Conservation (phyloP, 2,113 vertebrate species). For the Mesitornis unicolor region DNA sequence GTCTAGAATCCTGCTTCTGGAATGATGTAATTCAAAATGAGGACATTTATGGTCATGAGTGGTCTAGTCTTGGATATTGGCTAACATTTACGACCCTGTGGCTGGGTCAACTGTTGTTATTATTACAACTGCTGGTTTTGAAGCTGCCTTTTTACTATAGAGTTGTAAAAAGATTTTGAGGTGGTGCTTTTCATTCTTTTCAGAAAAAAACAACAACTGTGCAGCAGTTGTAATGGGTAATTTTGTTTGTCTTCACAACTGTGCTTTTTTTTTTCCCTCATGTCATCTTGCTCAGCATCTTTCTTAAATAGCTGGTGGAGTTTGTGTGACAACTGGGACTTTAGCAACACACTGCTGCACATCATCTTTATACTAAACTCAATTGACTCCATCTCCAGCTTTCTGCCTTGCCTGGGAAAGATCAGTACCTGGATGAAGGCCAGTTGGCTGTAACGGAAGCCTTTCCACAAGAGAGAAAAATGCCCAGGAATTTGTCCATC, state of each 20-base stretch:
- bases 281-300: background rate
- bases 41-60: background rate
- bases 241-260: background rate
- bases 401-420: slow-evolving; percentile 43
- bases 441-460: slow-evolving; percentile 23
- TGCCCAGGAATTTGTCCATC: background rate
- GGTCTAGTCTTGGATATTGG: background rate
- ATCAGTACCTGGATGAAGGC: slow-evolving; percentile 48
- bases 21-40: background rate
- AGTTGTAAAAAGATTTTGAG: background rate
- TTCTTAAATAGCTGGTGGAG: background rate
- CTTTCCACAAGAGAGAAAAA: slow-evolving; percentile 48
- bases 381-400: background rate
- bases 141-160: background rate
- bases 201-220: background rate
- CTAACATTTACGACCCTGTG: background rate
- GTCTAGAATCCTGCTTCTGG: background rate
- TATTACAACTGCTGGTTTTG: background rate
- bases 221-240: background rate
- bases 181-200: background rate
- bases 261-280: background rate
- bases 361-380: background rate
- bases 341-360: background rate
- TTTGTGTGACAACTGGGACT: background rate
- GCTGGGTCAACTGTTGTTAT: background rate